Percentiles rank a stretch among this genome's conserved stretches.
phyloP scores from a whole-genome alignment of 2,888 invertebrate species.

The Spisula subtruncata region DNA sequence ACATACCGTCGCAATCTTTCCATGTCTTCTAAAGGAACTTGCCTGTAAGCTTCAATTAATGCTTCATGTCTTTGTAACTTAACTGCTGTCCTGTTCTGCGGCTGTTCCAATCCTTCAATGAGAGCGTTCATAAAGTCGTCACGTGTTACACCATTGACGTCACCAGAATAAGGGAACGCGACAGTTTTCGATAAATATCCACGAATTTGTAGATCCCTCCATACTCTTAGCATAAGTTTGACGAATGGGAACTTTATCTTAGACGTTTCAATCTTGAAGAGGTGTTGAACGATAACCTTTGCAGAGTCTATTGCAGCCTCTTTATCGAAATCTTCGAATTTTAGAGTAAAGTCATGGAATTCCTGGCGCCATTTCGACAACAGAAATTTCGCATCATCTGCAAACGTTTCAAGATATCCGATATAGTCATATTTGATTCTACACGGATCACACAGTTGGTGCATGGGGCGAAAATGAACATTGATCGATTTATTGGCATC shows the following conservation, averaged over 20 bases:
- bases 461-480: constrained; percentile 38
- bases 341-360: constrained; percentile 24
- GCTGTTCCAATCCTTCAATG: constrained; percentile 46
- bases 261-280: background rate
- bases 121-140: constrained; percentile 47
- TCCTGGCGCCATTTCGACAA: constrained; percentile 30
- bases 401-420: constrained; percentile 45
- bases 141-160: constrained; percentile 6
- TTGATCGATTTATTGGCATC: background rate
- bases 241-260: constrained; percentile 26
- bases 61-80: constrained; percentile 75
- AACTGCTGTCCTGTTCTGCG: constrained; percentile 51
- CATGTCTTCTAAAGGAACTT: constrained; percentile 67
- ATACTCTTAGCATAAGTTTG: constrained; percentile 35
- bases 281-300: background rate
- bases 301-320: constrained; percentile 30
- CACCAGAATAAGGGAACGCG: constrained; percentile 26
- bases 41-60: constrained; percentile 74
- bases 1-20: constrained; percentile 52
- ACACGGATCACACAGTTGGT: constrained; percentile 38
- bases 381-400: constrained; percentile 34
- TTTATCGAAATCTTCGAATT: constrained; percentile 36
- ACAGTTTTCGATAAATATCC: constrained; percentile 36
- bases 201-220: constrained; percentile 45
- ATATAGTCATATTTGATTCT: constrained; percentile 25